phyloP scores from a whole-genome alignment of 2,113 vertebrate genomes.

The Nannobrachium achirus region DNA sequence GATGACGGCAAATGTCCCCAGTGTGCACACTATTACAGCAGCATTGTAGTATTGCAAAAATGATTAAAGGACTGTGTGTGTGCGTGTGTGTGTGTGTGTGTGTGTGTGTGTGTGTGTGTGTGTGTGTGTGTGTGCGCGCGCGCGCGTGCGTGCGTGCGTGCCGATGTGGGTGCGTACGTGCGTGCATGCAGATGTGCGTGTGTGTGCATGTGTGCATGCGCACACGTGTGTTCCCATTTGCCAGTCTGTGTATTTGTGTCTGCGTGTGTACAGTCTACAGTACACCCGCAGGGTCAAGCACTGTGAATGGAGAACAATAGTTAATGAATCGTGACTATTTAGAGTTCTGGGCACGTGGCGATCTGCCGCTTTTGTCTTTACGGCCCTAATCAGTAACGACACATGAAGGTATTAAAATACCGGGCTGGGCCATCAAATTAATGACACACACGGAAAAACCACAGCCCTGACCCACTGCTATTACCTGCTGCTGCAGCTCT shows the following conservation, averaged over 20 bases:
- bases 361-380: constrained; percentile 58
- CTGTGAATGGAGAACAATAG: no score
- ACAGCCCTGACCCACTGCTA: constrained; percentile 38
- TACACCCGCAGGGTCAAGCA: no score
- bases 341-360: constrained; percentile 4
- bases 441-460: constrained; percentile 59
- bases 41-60: no score
- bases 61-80: not conserved
- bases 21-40: no score
- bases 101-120: not conserved
- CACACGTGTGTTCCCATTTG: no score
- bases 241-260: no score
- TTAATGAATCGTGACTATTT: not conserved
- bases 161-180: no score
- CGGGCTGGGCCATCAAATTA: constrained; percentile 59
- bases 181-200: no score
- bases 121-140: not conserved
- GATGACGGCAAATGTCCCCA: not conserved
- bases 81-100: not conserved
- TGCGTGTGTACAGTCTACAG: no score
- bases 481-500: constrained; percentile 26
- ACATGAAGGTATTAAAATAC: constrained; percentile 66
- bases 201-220: no score
- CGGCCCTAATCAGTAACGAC: constrained; percentile 61
- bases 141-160: no score